Evolutionary conservation across 2,113 vertebrate species (phyloP).

Genomic region (Lates calcarifer): DNA sequence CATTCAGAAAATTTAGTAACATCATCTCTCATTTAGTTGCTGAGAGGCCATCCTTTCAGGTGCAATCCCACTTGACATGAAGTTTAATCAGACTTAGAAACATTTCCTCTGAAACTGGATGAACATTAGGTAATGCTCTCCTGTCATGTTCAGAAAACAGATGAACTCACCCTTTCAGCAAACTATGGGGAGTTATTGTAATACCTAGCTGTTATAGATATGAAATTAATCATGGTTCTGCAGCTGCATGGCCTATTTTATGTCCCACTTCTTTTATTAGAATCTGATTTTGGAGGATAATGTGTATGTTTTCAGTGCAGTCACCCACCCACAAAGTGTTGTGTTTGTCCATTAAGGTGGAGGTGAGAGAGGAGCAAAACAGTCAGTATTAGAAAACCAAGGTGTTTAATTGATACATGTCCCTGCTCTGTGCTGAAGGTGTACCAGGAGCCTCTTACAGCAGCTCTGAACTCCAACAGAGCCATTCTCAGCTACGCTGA

Average conservation of each 20-base stretch:
- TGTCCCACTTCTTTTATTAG: background rate
- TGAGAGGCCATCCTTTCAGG: background rate
- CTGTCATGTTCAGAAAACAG: background rate
- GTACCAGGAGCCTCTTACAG: slow-evolving; percentile 84
- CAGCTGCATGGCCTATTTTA: background rate
- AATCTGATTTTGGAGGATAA: background rate
- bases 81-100: background rate
- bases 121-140: background rate
- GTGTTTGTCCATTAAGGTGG: background rate
- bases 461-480: slow-evolving; percentile 87
- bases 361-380: background rate
- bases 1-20: background rate
- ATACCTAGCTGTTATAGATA: background rate
- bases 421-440: slow-evolving; percentile 58
- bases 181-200: background rate
- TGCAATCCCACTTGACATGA: background rate
- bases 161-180: background rate
- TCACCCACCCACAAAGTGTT: background rate
- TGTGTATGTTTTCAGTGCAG: background rate
- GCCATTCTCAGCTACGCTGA: slow-evolving; percentile 84
- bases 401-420: background rate
- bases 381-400: background rate
- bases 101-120: slow-evolving; percentile 8
- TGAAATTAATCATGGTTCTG: background rate
- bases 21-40: background rate